These are phyloP conservation scores for Pseudochirops cupreus DNA, from an alignment of 2,797 vertebrate genomes.

Conservation along the genomic window DNA sequence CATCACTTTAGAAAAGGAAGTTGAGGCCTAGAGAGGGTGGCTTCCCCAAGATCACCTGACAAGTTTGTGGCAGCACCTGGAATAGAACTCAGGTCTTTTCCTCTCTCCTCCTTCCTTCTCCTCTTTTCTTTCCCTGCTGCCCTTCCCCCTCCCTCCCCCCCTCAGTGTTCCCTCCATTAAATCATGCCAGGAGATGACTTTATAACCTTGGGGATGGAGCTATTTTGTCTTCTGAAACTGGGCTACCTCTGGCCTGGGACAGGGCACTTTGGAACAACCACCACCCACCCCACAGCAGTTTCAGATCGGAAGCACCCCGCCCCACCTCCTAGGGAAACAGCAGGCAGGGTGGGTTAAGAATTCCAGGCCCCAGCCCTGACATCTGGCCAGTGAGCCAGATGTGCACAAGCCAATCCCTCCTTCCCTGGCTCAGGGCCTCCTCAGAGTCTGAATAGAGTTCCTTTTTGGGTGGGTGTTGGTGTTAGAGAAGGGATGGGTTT, in stretches of 20 bases:
- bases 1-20: not conserved
- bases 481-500: not conserved
- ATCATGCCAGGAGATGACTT: not conserved
- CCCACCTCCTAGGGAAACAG: not conserved
- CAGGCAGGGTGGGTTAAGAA: constrained; percentile 16
- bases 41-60: not conserved
- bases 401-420: not conserved
- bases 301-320: constrained; percentile 8
- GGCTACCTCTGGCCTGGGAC: not conserved
- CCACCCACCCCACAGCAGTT: not conserved
- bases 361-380: not conserved
- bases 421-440: not conserved
- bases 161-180: not conserved
- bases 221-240: not conserved
- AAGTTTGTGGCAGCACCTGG: not conserved
- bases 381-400: constrained; percentile 16
- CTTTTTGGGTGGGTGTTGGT: not conserved
- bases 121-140: not conserved
- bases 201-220: not conserved
- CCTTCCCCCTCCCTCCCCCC: accelerated
- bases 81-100: not conserved
- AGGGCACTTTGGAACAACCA: not conserved
- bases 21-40: not conserved
- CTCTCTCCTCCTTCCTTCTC: not conserved
- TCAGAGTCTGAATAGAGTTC: not conserved